Base-by-base conservation (phyloP, 2,797 vertebrate species). In the Numenius phaeopus region DNA sequence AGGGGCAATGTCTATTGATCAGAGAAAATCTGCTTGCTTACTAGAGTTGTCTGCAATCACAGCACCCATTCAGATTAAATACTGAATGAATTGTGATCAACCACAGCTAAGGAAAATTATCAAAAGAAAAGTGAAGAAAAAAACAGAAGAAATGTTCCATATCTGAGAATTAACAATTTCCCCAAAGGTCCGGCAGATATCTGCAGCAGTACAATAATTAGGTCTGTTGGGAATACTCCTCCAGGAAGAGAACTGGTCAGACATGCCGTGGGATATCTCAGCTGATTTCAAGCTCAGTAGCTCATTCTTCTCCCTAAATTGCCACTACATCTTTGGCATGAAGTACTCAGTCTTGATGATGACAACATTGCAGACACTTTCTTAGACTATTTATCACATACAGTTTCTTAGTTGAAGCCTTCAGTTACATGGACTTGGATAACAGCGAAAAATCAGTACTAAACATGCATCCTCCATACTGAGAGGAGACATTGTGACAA, bases 101-200 rank as follows among this genome's bases (percentile, higher is more conserved):
- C 7, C n/a, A 50, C 18, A 44, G 10, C 27, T 80, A 69, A 44
- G 18, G n/a, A 66, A 72, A 47, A 47, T 24, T 32, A 26, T 39
- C 24, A 69, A 70, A 80, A 75, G 9, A 23, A 46, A 84, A 46
- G 1, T 55, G 20, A 58, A 50, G 16, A 58, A 80, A 46, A 79
- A 64, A 47, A 0, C 15, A 47, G 49, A 84, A 75, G 11, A 15
- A 42, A 29, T 10, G 3, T 6, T 83, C 14, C 2, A 0, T 49
- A 39, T 42, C 34, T 83, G 16, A 80, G 55, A 80, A 69, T 29
- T 39, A 64, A 59, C 21, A 15, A 20, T 58, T 57, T 81, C 22
- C 14, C 34, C 22, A 47, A 70, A 72, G 26, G 10, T 69, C 11
- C 2, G 2, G 20, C 27, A 67, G 32, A 30, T 79, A 57, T 34